Evolutionary conservation across 2,113 vertebrate genomes (phyloP).

Genomic region (Miniopterus natalensis): DNA sequence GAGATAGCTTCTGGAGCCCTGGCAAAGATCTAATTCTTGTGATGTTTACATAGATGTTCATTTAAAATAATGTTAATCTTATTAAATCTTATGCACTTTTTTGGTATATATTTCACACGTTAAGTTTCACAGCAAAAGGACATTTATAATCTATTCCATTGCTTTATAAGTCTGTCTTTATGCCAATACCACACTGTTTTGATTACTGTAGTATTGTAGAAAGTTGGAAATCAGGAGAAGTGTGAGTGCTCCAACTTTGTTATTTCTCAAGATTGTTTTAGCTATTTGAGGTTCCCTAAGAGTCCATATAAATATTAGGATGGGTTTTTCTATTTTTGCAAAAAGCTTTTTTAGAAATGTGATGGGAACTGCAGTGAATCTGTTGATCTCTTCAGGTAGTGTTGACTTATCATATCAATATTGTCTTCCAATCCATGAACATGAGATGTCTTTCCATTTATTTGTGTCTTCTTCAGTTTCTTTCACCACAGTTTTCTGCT

Average conservation of each 20-base stretch:
- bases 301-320: background rate
- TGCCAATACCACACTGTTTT: background rate
- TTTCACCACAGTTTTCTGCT: background rate
- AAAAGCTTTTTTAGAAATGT: background rate
- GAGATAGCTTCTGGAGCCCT: background rate
- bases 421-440: background rate
- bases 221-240: background rate
- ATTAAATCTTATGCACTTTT: background rate
- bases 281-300: background rate
- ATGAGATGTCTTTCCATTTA: background rate
- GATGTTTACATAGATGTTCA: background rate
- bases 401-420: background rate
- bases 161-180: background rate
- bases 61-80: background rate
- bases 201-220: background rate
- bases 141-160: background rate
- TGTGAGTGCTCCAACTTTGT: background rate
- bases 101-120: background rate
- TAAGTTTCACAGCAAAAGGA: background rate
- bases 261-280: background rate
- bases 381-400: background rate
- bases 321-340: conserved; percentile 12
- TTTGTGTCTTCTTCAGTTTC: background rate
- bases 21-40: conserved; percentile 33
- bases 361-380: background rate